Evolutionary conservation across 2,888 invertebrate genomes (phyloP), one percentile per base, ranked within the genome.

Genomic region (Ophion ventricosus): DNA sequence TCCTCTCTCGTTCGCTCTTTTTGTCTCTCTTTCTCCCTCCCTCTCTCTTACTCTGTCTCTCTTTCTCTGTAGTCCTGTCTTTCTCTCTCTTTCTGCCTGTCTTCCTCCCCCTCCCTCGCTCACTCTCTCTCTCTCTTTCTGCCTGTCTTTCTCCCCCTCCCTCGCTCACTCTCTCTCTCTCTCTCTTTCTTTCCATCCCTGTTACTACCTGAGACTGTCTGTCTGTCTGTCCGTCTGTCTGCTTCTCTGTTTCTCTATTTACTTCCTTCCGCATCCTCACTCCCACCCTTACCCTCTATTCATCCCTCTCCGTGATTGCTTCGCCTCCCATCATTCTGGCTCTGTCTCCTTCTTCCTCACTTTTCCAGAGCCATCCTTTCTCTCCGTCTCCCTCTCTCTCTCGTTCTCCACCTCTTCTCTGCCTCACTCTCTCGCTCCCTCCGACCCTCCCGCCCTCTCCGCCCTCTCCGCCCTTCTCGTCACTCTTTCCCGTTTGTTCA

Each of bases 401-500:
- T 63, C 57, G 23, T 49, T 72, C 74, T 75, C 49, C 67, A 67
- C 69, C 20, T 43, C 57, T 80, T 63, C n/a, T 17, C 63, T 17
- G 25, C 11, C 17, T 29, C 5, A 2, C 26, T 8, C n/a, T 54
- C 26, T n/a, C 17, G 8, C 7, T 3, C 64, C n/a, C 1, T 29
- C 29, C 29, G 29, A 5, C 29, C 29, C 29, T 29, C 29, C 29
- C 3, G 0, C 29, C 23, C 43, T 69, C n/a, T n/a, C 69, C 8
- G 0, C 23, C 8, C 3, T 25, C 25, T 35, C 7, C 56, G 5
- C 7, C 23, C 7, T 49, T n/a, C n/a, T n/a, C n/a, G n/a, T n/a
- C n/a, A n/a, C n/a, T n/a, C n/a, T n/a, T n/a, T n/a, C n/a, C n/a
- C n/a, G n/a, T n/a, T n/a, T 54, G 17, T 20, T 63, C 72, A 49